These are phyloP conservation scores for Telenomus remus DNA, from an alignment of 1,140 invertebrate species.

Conservation along the genomic window DNA sequence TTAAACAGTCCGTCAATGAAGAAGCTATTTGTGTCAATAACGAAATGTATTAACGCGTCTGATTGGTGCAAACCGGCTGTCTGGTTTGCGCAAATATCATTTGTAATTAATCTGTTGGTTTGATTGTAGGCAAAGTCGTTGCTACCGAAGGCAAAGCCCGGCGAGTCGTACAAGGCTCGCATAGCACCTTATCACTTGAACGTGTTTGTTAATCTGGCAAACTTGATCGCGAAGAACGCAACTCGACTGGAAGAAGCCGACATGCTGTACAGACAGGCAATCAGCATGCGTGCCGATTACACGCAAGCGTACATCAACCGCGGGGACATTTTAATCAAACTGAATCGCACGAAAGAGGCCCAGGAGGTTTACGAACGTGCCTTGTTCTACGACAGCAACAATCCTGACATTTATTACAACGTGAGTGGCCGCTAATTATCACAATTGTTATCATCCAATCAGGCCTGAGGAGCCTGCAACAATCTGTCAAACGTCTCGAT, in stretches of 20 bases:
- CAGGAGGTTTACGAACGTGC: slow-evolving; percentile 96
- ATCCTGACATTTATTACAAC: slow-evolving; percentile 98
- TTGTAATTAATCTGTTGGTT: not conserved
- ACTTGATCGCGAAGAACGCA: slow-evolving; percentile 94
- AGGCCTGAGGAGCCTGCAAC: not conserved
- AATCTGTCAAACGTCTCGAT: too few relatives aligned
- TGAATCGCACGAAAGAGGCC: slow-evolving; percentile 95
- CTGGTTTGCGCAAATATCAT: too few relatives aligned
- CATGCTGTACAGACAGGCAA: slow-evolving; percentile 93
- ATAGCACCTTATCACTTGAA: slow-evolving; percentile 97
- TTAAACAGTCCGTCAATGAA: too few relatives aligned
- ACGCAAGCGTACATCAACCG: slow-evolving; percentile 98
- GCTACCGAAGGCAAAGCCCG: slow-evolving; percentile 91
- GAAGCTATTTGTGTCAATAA: too few relatives aligned
- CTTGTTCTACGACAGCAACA: slow-evolving; percentile 93
- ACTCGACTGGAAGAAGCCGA: slow-evolving; percentile 95
- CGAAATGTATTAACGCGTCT: too few relatives aligned
- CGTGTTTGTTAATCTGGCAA: slow-evolving; percentile 96
- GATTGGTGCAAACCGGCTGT: too few relatives aligned
- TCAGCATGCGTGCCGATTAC: slow-evolving; percentile 97
- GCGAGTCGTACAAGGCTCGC: slow-evolving; percentile 94
- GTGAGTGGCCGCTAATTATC: slow-evolving; percentile 77
- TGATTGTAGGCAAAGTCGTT: slow-evolving; percentile 85
- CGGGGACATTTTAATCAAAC: slow-evolving; percentile 95
- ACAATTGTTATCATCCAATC: slow-evolving; percentile 7